Percentiles rank a stretch among this genome's conserved stretches.
These are phyloP conservation scores for Andrena chrysosceles DNA, from an alignment of 2,888 invertebrate genomes.

Conservation along the genomic window DNA sequence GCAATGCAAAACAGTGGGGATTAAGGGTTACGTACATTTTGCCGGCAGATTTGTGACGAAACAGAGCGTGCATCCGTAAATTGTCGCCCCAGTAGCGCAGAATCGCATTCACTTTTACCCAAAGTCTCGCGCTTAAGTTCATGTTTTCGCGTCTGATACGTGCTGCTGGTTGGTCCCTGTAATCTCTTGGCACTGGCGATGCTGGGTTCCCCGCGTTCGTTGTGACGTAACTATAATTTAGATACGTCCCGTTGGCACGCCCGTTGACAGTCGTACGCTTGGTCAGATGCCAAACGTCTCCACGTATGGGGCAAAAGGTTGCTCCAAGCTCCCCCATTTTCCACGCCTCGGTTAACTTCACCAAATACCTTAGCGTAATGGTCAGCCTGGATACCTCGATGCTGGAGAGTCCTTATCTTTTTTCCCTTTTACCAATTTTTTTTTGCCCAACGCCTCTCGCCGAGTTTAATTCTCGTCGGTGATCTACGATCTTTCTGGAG, in stretches of 20 bases:
- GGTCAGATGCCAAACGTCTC: constrained; percentile 73
- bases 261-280: constrained; percentile 67
- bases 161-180: constrained; percentile 34
- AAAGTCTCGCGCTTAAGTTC: constrained; percentile 10
- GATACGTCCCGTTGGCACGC: constrained; percentile 78
- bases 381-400: constrained; percentile 33
- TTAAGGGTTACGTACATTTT: neutral
- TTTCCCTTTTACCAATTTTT: neutral
- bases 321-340: constrained; percentile 49
- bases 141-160: constrained; percentile 42
- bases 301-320: constrained; percentile 54
- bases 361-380: constrained; percentile 51
- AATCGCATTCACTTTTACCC: constrained; percentile 42
- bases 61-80: neutral
- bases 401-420: neutral
- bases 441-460: constrained; percentile 2
- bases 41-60: neutral
- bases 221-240: constrained; percentile 79
- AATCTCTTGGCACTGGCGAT: constrained; percentile 72
- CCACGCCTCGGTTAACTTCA: constrained; percentile 56
- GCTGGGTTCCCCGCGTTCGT: constrained; percentile 64
- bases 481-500: constrained; percentile 20
- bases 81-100: constrained; percentile 15
- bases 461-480: constrained; percentile 15
- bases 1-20: too few relatives aligned